Evolutionary conservation across 2,797 vertebrate species (phyloP).

Genomic region (Enteromius afrohamiltoni): DNA sequence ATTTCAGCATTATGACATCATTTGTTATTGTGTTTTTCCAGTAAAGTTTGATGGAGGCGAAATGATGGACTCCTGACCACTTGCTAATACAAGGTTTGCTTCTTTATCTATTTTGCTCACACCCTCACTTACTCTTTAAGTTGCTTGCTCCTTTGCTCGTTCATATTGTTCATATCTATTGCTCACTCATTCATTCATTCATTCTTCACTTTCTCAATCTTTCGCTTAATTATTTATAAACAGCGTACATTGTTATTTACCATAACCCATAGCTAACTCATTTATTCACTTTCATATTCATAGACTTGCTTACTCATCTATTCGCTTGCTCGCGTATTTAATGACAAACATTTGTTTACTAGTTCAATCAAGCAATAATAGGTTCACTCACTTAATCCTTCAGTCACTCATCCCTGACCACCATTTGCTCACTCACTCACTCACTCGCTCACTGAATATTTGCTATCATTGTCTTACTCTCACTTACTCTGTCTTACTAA

Average conservation of each 20-base stretch:
- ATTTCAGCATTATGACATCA: slow-evolving; percentile 21
- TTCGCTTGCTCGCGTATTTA: not conserved
- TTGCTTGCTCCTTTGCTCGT: not conserved
- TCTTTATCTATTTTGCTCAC: not conserved
- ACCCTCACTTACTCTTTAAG: not conserved
- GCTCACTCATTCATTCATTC: not conserved
- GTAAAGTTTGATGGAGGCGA: not conserved
- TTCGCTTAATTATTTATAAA: not conserved
- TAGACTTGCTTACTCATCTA: not conserved
- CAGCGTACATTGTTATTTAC: too few species aligned
- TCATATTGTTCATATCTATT: too few species aligned
- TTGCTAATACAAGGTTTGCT: not conserved
- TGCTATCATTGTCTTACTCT: not conserved
- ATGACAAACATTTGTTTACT: not conserved
- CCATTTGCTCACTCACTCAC: not conserved
- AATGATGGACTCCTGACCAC: slow-evolving; percentile 5
- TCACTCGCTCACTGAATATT: not conserved
- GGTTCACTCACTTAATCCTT: not conserved
- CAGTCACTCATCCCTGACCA: slow-evolving; percentile 32
- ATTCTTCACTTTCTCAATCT: not conserved
- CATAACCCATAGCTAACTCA: too few species aligned
- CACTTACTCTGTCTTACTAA: not conserved
- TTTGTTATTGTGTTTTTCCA: not conserved
- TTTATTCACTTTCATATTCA: not conserved
- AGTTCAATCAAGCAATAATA: not conserved